Percentiles rank a stretch among this genome's conserved stretches.
These are phyloP conservation scores for Acipenser oxyrinchus DNA, from an alignment of 2,797 vertebrate species.

Conservation along the genomic window DNA sequence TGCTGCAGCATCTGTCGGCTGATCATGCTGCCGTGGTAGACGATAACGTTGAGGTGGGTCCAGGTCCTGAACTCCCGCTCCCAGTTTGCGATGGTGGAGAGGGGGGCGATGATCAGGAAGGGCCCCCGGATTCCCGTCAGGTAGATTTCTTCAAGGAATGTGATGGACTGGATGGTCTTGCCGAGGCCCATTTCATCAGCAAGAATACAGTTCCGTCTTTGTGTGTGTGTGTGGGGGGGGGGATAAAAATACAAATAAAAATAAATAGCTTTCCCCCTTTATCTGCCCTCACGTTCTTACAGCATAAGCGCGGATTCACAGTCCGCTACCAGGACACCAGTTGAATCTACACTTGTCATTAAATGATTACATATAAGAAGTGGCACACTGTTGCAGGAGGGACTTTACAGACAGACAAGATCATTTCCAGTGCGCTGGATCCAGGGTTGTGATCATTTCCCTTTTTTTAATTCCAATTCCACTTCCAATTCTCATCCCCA, in stretches of 20 bases:
- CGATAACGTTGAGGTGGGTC: constrained; percentile 91
- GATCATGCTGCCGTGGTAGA: constrained; percentile 93
- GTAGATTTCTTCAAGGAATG: constrained; percentile 88
- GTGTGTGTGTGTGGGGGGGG: too few relatives aligned
- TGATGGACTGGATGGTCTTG: constrained; percentile 98
- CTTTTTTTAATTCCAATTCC: too few relatives aligned
- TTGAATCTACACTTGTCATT: neutral
- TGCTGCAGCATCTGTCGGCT: constrained; percentile 98
- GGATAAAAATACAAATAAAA: too few relatives aligned
- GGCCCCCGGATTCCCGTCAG: constrained; percentile 80
- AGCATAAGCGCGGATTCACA: too few relatives aligned
- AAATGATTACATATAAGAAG: too few relatives aligned
- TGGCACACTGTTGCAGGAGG: too few relatives aligned
- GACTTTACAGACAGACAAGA: too few relatives aligned
- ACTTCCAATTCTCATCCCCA: neutral
- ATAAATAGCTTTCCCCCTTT: constrained; percentile 11
- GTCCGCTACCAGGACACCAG: too few relatives aligned
- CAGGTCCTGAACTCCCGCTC: constrained; percentile 93
- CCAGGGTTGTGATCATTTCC: too few relatives aligned
- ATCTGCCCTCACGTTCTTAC: neutral
- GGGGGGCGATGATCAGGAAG: constrained; percentile 96
- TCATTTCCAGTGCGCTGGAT: too few relatives aligned
- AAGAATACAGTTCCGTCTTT: constrained; percentile 94
- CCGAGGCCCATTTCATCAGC: constrained; percentile 98
- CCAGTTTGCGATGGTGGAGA: constrained; percentile 97